Base-by-base conservation (phyloP, 2,113 vertebrate genomes). In the Prietella phreatophila region DNA sequence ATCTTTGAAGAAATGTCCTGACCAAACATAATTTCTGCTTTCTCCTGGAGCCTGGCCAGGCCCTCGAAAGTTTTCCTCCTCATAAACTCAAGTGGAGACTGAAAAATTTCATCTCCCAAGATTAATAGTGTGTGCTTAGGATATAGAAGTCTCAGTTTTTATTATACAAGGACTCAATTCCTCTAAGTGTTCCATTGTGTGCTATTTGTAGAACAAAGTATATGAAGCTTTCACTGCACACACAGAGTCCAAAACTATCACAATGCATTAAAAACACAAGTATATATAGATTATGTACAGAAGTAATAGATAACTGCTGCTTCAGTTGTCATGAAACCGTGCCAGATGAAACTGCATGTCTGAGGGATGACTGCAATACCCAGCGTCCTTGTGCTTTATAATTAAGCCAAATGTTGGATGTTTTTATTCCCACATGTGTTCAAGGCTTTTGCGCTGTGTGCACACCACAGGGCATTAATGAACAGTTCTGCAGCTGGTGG, bases 401-500 rank as follows among this genome's bases (percentile, higher is more conserved):
- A 87, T 87, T 88, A 90, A 86, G 60, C 63, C 73, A 22, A 65
- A 85, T 36, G 87, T 84, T 61, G 71, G 22, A 84, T 81, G 79
- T 85, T 94, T 92, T 95, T 96, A 95, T 87, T 87, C 63, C 85
- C 76, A 67, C 95, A 94, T 94, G 93, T 94, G 87, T 94, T 94
- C 96, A 94, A 95, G 95, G 96, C 95, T 95, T 94, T 93, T 93
- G 86, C 85, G 20, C 93, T 92, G 87, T 92, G 93, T 93, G 85
- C 95, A 96, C 96, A 95, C 95, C 93, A 27, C 92, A 93, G 94
- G 92, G 90, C 71, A 81, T 94, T 96, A 97, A 97, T 97, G 96
- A 96, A 97, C 96, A 93, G 93, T 91, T 92, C 93, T 96, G 96
- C 95, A 96, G 95, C 96, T 97, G 96, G 96, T 93, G 94, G 97